Evolutionary conservation across 2,113 vertebrate species (phyloP), one percentile per base, ranked within the genome.

Genomic region (Anas platyrhynchos): DNA sequence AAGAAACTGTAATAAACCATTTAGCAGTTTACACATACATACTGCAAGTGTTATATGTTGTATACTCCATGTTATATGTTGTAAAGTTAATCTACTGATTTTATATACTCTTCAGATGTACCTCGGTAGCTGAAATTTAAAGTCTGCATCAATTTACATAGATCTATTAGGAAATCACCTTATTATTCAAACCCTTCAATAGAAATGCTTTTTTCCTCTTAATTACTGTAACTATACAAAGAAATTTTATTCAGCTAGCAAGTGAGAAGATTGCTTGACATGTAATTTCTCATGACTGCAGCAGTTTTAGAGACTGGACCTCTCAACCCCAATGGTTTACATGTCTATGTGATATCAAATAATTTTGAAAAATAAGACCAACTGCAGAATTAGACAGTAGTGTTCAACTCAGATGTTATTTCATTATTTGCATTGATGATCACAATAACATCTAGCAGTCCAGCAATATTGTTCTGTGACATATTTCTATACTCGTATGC

Each of bases 291-390:
- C 80, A 68, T 71, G 69, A 88, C 56, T 86, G 56, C 43, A 65
- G 68, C 43, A 61, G 43, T 90, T 91, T 91, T 89, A 41, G 73
- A 91, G 46, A 36, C 11, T 82, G 91, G 94, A 94, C 80, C 56
- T 72, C 83, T 41, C 63, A 86, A 72, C 89, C 83, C 83, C 88
- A 80, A 11, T 56, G 83, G 63, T 76, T 18, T 83, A 20, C 34
- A 29, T 50, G 32, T 62, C 72, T 82, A 9, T 75, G 44, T 81
- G 82, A 78, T 69, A 90, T 74, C 69, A 85, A 88, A 65, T 43
- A 75, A 34, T 65, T 80, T 77, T 61, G 61, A 89, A 46, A 89
- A 91, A 88, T 86, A 92, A 66, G 13, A 43, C 43, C 72, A 91
- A 55, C 41, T 94, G 72, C 87, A 83, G 67, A 76, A 92, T 89